Evolutionary conservation across 2,888 invertebrate genomes (phyloP), one percentile per base, ranked within the genome.

Genomic region (Ochropacha duplaris): DNA sequence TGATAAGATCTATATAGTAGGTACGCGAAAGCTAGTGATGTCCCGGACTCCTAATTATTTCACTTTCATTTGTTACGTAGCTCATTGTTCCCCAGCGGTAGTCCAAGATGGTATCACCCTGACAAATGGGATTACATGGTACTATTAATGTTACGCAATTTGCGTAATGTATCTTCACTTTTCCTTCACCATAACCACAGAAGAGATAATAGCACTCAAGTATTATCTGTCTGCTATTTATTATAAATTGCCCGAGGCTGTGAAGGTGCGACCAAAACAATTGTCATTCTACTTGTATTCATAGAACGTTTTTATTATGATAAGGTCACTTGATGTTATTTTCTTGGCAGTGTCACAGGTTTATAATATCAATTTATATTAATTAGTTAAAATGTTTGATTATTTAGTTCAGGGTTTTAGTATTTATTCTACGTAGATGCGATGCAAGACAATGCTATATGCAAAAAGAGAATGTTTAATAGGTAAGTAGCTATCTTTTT

Each of bases 1-100:
- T 31, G 31, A 80, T 78, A 77, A 72, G 65, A 78, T 80, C 79
- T 57, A n/a, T n/a, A n/a, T n/a, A 36, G 54, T 31, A 31, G 31
- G 12, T 51, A 65, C 72, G 85, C 77, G 87, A 87, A 87, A 88
- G 87, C 80, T 67, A 62, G 72, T 76, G 83, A 82, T 76, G 76
- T 79, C 70, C 78, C 79, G 75, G 83, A 81, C 81, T 78, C 81
- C 84, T 88, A 88, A 89, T 88, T 90, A 85, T 88, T 89, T 87
- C 84, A 80, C 88, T 90, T 89, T 89, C 83, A 69, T 78, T 79
- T 79, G 78, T 87, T 87, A 83, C 84, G 82, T 81, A 66, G 72
- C 75, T 79, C 81, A 79, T 87, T 86, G 84, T 86, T 84, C 79
- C 81, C 31, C 54, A 49, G 71, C 70, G 63, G 68, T 69, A 68